These are phyloP conservation scores for Zosterops lateralis DNA, from an alignment of 2,113 vertebrate species.

Conservation along the genomic window DNA sequence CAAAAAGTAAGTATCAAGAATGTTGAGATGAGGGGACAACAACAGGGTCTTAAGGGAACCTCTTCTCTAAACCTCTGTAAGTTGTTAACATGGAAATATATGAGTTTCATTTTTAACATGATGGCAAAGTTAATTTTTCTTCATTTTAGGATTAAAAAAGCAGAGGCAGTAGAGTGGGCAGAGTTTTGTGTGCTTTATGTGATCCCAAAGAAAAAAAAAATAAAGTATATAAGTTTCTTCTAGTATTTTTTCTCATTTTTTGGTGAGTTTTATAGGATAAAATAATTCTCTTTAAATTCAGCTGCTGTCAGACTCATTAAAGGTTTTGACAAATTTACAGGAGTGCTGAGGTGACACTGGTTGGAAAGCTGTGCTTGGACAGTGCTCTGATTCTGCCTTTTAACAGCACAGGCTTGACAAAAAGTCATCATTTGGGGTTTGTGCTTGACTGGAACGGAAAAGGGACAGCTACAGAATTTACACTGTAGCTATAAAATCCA, in stretches of 20 bases:
- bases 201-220: neutral
- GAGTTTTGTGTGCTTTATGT: neutral
- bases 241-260: neutral
- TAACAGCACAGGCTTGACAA: neutral
- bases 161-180: neutral
- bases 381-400: neutral
- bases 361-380: neutral
- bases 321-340: neutral
- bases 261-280: neutral
- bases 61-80: neutral
- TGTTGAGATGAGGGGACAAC: neutral
- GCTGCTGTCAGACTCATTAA: neutral
- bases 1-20: neutral
- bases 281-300: neutral
- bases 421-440: neutral
- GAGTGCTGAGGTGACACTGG: neutral
- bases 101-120: neutral
- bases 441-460: neutral
- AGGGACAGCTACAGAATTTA: neutral
- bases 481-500: neutral
- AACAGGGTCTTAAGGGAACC: neutral
- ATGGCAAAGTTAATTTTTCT: neutral
- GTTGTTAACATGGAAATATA: neutral
- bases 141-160: neutral
- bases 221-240: neutral